Conservation (phyloP, 2,113 vertebrate genomes). For the Strix uralensis region DNA sequence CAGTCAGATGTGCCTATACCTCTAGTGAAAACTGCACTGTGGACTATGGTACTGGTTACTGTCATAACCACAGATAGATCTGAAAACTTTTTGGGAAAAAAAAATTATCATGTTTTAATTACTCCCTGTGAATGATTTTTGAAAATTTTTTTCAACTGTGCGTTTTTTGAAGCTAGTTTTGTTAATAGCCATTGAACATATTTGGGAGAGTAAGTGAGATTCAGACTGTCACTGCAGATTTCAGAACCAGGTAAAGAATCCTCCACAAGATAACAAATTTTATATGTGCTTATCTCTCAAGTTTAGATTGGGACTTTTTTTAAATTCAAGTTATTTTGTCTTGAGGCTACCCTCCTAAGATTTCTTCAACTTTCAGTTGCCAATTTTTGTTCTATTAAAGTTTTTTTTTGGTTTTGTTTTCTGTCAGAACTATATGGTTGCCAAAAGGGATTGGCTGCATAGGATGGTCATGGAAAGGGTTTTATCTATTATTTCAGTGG, state of each 20-base stretch:
- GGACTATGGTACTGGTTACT: background rate
- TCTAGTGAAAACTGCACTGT: background rate
- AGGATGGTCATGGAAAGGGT: background rate
- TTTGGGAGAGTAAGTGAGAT: background rate
- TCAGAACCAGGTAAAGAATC: background rate
- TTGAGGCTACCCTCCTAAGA: background rate
- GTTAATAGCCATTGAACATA: background rate
- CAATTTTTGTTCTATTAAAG: background rate
- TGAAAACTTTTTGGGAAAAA: background rate
- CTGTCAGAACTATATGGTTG: background rate
- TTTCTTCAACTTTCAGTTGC: background rate
- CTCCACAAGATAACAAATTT: background rate
- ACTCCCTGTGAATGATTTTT: background rate
- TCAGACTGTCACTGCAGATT: background rate
- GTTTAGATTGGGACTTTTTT: background rate
- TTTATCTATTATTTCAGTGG: background rate
- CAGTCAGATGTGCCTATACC: background rate
- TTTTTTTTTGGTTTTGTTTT: background rate
- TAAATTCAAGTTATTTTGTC: background rate
- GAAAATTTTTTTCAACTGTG: background rate
- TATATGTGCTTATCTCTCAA: background rate
- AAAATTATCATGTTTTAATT: background rate
- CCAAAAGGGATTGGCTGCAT: background rate
- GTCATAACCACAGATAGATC: background rate
- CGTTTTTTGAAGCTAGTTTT: background rate